These are phyloP conservation scores for Pemphredon lugubris DNA, from an alignment of 2,888 invertebrate species.

Conservation along the genomic window DNA sequence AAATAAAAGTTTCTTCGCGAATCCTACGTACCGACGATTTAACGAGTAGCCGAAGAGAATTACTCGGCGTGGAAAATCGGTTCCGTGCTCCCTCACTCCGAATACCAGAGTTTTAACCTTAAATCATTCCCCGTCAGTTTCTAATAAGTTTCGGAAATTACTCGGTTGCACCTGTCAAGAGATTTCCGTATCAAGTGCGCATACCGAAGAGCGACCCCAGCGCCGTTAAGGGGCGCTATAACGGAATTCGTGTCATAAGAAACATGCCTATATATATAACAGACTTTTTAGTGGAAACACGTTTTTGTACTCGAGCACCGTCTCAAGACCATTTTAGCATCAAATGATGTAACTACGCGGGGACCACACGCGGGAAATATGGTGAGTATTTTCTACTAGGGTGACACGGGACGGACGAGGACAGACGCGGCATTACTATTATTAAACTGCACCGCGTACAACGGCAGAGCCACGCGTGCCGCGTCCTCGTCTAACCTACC, in stretches of 20 bases:
- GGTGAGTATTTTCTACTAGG: conserved; percentile 59
- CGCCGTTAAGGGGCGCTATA: conserved; percentile 12
- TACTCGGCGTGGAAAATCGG: background rate
- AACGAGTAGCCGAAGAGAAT: background rate
- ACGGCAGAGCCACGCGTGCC: conserved; percentile 1
- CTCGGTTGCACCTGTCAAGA: background rate
- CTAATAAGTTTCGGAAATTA: too few species aligned
- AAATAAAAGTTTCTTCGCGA: conserved; percentile 5
- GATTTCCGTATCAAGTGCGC: conserved; percentile 10
- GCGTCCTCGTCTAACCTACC: conserved; percentile 22
- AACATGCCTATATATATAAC: conserved; percentile 54
- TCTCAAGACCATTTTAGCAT: conserved; percentile 67
- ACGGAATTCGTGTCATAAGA: conserved; percentile 55
- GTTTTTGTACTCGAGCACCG: conserved; percentile 66
- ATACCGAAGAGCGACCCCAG: conserved; percentile 15
- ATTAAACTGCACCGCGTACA: conserved; percentile 58
- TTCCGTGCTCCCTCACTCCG: background rate
- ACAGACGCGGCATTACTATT: conserved; percentile 59
- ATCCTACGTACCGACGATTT: background rate
- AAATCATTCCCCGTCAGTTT: too few species aligned
- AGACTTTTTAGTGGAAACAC: conserved; percentile 63
- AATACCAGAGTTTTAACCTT: too few species aligned
- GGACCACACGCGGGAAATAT: conserved; percentile 66
- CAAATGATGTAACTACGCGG: conserved; percentile 64
- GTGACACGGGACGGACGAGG: conserved; percentile 46